Conservation (phyloP, 2,888 invertebrate genomes). For the Lepidochrysops patricia region DNA sequence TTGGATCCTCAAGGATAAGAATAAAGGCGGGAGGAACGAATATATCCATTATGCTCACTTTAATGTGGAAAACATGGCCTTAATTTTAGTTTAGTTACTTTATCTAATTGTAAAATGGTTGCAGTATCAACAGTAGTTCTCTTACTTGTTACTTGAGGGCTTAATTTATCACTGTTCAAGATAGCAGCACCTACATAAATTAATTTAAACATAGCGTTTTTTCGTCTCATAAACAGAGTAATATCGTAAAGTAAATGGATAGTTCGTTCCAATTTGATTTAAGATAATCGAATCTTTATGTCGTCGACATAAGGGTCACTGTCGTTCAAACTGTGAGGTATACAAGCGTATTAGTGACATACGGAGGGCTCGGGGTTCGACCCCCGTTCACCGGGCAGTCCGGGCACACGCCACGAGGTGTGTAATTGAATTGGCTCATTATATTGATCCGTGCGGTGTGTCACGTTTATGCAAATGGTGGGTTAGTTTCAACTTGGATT, state of each 20-base stretch:
- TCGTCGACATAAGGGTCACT: too few relatives aligned
- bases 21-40: not conserved
- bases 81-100: not conserved
- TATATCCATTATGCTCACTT: not conserved
- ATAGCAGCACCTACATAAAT: too few relatives aligned
- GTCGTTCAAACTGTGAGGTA: not conserved
- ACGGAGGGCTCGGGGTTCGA: not conserved
- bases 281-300: too few relatives aligned
- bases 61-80: not conserved
- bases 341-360: not conserved
- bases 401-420: not conserved
- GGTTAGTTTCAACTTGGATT: not conserved
- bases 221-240: not conserved
- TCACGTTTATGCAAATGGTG: not conserved
- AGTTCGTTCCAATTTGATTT: too few relatives aligned
- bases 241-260: too few relatives aligned
- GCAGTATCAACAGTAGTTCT: too few relatives aligned
- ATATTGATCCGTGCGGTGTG: not conserved
- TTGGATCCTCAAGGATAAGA: constrained; percentile 3
- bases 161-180: too few relatives aligned
- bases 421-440: not conserved
- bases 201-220: too few relatives aligned
- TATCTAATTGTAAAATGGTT: not conserved
- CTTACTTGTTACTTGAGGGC: too few relatives aligned
- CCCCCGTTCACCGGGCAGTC: not conserved